Base-by-base conservation (phyloP, 2,888 invertebrate genomes). In the Ophioninae sp. region DNA sequence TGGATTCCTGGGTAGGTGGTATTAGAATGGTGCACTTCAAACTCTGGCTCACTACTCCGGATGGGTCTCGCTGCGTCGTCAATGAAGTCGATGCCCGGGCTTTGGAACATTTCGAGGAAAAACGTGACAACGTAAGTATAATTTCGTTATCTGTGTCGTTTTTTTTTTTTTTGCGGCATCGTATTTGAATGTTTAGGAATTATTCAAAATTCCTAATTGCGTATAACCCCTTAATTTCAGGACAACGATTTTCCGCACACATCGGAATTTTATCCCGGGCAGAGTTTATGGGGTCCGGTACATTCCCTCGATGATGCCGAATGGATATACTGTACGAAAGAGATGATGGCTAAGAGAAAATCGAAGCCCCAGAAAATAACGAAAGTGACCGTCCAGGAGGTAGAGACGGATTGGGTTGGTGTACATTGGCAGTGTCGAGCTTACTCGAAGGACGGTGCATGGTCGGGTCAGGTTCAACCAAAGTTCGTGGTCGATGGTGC, bases 351-450 rank as follows among this genome's bases (percentile, higher is more conserved):
- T 6, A 92, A 91, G 74, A 89, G 92, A 73, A 92, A 92, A 84
- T 87, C 90, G 20, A 93, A 93, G 78, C 92, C 93, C 39, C 90
- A 92, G 83, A 93, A 93, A 86, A 91, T 92, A 65, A 93, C 94
- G 0, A 93, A 93, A 88, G 92, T 97, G 87, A 96, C 96, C 6
- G 97, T 98, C 21, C 97, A 97, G 91, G 96, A 96, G 73, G 96
- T 98, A 8, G 95, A 96, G 90, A 96, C 97, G 2, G 95, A 96
- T 85, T 95, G 96, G 86, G 95, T 98, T 21, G 96, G 96, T 88
- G 97, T 98, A 0, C 96, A 96, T 89, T 98, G 98, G 98, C 96
- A 97, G 87, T 97, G 97, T 89, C 95, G 96, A 86, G 96, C 96
- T 0, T 94, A 93, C 82, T 94, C 96, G 17, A 95, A 95, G 87